phyloP scores from a whole-genome alignment of 2,888 invertebrate species.

The Laothoe populi region DNA sequence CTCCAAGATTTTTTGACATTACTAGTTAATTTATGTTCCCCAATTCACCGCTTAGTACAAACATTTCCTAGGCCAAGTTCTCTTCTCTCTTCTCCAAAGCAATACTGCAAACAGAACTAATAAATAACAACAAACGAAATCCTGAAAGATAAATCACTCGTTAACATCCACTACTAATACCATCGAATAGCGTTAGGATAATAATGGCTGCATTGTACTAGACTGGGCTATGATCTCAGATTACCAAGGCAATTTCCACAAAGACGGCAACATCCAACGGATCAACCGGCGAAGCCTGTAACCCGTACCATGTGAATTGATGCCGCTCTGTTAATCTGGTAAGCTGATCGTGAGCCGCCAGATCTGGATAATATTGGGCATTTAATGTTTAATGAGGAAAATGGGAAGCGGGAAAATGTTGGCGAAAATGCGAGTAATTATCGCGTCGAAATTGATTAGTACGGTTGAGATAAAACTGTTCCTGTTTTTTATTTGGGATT shows the following conservation, averaged over 20 bases:
- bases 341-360: constrained; percentile 39
- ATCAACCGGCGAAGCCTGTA: constrained; percentile 22
- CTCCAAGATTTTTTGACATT: too few species aligned
- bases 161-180: constrained; percentile 17
- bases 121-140: background rate
- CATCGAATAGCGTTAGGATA: constrained; percentile 9
- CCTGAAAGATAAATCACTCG: constrained; percentile 15
- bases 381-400: constrained; percentile 36
- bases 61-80: too few species aligned
- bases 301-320: constrained; percentile 25
- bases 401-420: constrained; percentile 16
- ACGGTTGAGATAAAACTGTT: constrained; percentile 24
- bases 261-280: constrained; percentile 28
- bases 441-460: constrained; percentile 12
- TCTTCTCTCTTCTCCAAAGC: too few species aligned
- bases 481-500: background rate
- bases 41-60: too few species aligned
- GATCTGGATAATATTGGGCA: constrained; percentile 36
- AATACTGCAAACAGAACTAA: background rate
- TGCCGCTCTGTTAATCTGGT: constrained; percentile 41
- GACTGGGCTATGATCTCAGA: constrained; percentile 27
- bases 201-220: constrained; percentile 27
- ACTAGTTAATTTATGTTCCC: too few species aligned
- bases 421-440: constrained; percentile 18
- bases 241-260: constrained; percentile 28